Evolutionary conservation across 2,113 vertebrate genomes (phyloP).

Genomic region (Gymnorhina tibicen): DNA sequence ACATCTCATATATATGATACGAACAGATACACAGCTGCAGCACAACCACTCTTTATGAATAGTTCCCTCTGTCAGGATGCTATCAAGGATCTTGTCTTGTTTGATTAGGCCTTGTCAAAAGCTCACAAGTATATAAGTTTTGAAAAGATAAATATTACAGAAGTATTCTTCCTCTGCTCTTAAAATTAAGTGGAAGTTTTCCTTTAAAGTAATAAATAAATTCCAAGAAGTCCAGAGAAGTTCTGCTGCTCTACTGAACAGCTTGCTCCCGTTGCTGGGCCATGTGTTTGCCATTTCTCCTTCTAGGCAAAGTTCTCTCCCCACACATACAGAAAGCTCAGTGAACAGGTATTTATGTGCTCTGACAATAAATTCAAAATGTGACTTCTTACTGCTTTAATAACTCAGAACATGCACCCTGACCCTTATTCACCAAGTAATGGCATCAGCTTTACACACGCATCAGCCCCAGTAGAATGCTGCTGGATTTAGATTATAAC

Average conservation of each 20-base stretch:
- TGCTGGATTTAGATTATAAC: neutral
- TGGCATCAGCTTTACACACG: fast-evolving
- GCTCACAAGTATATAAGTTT: neutral
- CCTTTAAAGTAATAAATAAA: neutral
- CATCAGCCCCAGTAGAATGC: neutral
- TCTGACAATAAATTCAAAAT: neutral
- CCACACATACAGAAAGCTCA: neutral
- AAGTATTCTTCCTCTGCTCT: neutral
- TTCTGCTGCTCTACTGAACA: neutral
- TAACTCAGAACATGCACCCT: neutral
- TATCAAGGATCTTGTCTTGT: neutral
- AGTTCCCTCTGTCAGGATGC: neutral
- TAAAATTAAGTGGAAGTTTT: neutral
- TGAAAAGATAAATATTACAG: neutral
- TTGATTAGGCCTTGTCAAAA: slow-evolving; percentile 27
- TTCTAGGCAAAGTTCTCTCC: neutral
- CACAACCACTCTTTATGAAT: neutral
- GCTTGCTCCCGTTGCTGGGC: neutral
- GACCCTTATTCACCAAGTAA: neutral
- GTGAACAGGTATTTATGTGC: neutral
- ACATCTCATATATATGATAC: neutral
- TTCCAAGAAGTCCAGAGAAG: neutral
- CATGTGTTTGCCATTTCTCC: neutral
- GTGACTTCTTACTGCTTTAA: neutral
- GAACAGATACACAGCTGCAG: slow-evolving; percentile 8